Base-by-base conservation (phyloP, 2,888 invertebrate species). In the Steinernema hermaphroditum region DNA sequence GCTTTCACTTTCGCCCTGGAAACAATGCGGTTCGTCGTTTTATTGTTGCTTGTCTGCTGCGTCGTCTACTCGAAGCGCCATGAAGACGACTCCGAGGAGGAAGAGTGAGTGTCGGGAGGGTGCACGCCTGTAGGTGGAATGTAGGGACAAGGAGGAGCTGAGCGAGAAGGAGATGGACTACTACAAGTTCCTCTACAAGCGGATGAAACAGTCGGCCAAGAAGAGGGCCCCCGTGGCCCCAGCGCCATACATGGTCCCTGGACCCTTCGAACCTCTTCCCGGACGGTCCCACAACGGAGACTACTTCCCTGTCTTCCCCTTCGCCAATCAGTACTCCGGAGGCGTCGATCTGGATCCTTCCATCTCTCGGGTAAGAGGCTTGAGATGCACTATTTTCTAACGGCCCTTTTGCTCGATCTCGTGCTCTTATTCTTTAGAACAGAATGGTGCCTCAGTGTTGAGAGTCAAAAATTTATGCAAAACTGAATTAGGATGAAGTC, bases 11-110 rank as follows among this genome's bases (percentile, higher is more conserved):
- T 46, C 46, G 46, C n/a, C 22, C 16, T 46, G 16, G 9, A 4
- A 4, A 46, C 4, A 6, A 46, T 46, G 46, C 6, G 22, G 16
- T n/a, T 46, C 9, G 4, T 46, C 6, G 9, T 46, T 16, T 2
- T 46, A 4, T n/a, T 46, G n/a, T 16, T 46, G n/a, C 4, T 46
- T n/a, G 46, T 46, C 46, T 16, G 16, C 22, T 46, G 22, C 46
- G 46, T 46, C 46, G 46, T 46, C 46, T 16, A 19, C 46, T 16
- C 46, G 46, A 46, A 46, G 22, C 46, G 46, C 46, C 37, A 37
- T 37, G 46, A 46, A 16, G 22, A 46, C 46, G 46, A 46, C n/a
- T 46, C 46, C 46, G 46, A 46, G 46, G 46, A 46, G 22, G 46
- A 16, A 46, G 46, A 46, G 46, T 19, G 46, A 19, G 22, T 16